Percentiles rank a stretch among this genome's conserved stretches.
phyloP scores from a whole-genome alignment of 2,888 invertebrate species.

The Sinohyriopsis cumingii region DNA sequence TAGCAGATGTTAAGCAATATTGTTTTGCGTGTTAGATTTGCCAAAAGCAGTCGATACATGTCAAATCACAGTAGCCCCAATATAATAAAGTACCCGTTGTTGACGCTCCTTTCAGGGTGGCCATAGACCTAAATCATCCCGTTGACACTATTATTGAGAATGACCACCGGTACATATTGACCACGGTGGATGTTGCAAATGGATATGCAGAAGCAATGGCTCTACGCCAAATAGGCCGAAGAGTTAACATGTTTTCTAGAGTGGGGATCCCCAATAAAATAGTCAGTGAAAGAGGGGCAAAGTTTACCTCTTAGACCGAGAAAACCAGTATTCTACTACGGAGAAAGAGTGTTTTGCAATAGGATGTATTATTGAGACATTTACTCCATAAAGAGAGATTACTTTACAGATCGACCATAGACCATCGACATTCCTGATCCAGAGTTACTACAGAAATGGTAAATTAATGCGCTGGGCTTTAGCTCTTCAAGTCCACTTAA shows the following conservation, averaged over 20 bases:
- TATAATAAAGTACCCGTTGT: neutral
- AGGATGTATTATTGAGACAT: too few species aligned
- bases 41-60: neutral
- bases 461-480: too few species aligned
- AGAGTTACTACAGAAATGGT: too few species aligned
- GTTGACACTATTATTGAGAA: neutral
- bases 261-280: neutral
- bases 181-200: neutral
- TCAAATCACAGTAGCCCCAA: too few species aligned
- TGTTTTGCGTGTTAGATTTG: neutral
- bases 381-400: too few species aligned
- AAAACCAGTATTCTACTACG: too few species aligned
- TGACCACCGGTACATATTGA: neutral
- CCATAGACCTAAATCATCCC: neutral
- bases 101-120: neutral
- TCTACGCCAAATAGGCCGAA: neutral
- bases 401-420: too few species aligned
- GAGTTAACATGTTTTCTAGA: conserved; percentile 7
- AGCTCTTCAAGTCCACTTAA: too few species aligned
- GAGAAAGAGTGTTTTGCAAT: too few species aligned
- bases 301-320: neutral
- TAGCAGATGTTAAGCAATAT: too few species aligned
- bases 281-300: conserved; percentile 1
- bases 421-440: too few species aligned
- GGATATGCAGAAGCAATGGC: neutral